Evolutionary conservation across 2,113 vertebrate genomes (phyloP).

Genomic region (Poicephalus meyeri): DNA sequence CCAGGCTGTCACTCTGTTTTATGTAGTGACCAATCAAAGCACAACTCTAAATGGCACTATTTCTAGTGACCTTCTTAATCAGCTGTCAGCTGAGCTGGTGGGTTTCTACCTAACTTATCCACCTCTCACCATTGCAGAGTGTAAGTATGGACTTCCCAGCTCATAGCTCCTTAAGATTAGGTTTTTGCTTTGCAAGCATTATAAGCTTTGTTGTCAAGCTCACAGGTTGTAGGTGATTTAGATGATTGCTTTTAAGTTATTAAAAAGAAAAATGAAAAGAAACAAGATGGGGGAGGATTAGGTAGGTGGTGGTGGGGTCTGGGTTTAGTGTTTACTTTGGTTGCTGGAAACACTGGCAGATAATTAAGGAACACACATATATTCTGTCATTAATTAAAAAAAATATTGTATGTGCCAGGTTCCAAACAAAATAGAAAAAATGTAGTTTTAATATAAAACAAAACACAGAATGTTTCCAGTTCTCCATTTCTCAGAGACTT

Average conservation of each 20-base stretch:
- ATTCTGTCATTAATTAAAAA: background rate
- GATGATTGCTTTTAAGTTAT: background rate
- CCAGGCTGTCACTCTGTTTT: constrained; percentile 90
- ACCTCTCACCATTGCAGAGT: constrained; percentile 92
- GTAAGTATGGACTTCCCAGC: constrained; percentile 77
- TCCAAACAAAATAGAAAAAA: background rate
- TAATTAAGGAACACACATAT: background rate
- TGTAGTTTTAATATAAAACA: background rate
- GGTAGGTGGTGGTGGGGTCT: background rate
- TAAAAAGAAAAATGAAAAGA: fast-evolving
- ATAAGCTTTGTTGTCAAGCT: background rate
- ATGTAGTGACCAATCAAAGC: constrained; percentile 89
- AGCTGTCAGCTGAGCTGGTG: constrained; percentile 94
- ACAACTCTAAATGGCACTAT: constrained; percentile 87
- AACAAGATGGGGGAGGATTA: background rate
- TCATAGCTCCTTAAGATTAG: background rate
- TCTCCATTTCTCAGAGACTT: background rate
- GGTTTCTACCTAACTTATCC: constrained; percentile 98
- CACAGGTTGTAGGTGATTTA: background rate
- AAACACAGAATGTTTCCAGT: background rate
- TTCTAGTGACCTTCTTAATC: constrained; percentile 92
- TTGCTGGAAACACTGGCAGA: background rate
- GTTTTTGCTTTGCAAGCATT: background rate
- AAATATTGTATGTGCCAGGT: background rate
- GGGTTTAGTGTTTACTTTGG: background rate